Base-by-base conservation (phyloP, 2,888 invertebrate species). In the Pheosia tremula region DNA sequence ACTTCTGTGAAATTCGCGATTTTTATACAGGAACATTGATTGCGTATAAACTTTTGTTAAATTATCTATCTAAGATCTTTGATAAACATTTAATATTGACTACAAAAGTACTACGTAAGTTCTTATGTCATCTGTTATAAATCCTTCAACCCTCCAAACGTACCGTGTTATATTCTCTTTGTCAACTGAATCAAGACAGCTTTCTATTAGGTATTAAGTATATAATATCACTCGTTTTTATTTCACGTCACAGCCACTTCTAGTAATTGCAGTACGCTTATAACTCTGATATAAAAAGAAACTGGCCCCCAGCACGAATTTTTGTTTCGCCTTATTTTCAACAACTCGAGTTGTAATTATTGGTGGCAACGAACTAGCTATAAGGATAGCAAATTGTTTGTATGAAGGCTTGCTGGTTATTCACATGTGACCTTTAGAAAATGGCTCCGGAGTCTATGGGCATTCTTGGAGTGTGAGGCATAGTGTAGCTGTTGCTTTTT, bases 361-460 rank as follows among this genome's bases (percentile, higher is more conserved):
- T 82, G 77, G 80, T 80, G 87, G 80, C 86, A 85, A 85, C 83
- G 88, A 87, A 89, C 88, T 77, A 81, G 78, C 65, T 60, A 54
- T 60, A 63, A 62, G 68, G 76, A 78, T 78, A n/a, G n/a, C 74
- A 74, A 73, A 71, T 75, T 71, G 61, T 69, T 84, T 78, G 72
- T 78, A 75, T 74, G 79, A 82, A 84, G 82, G 83, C 81, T 83
- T 72, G 72, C 76, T 86, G 91, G 90, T 88, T 91, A 78, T 91
- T 91, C 87, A 90, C 92, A 77, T 73, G 73, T 91, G 90, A 90
- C 92, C 92, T 93, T 93, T 92, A 88, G 77, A 81, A 86, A 85
- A 84, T 79, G 79, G 83, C 75, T 71, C 69, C 75, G 81, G 82
- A 81, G 79, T 81, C 74, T 78, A 73, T 72, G 75, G 79, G 83